Percentiles rank a stretch among this genome's conserved stretches.
These are phyloP conservation scores for Platycheirus rosarum DNA, from an alignment of 2,888 invertebrate species.

Conservation along the genomic window DNA sequence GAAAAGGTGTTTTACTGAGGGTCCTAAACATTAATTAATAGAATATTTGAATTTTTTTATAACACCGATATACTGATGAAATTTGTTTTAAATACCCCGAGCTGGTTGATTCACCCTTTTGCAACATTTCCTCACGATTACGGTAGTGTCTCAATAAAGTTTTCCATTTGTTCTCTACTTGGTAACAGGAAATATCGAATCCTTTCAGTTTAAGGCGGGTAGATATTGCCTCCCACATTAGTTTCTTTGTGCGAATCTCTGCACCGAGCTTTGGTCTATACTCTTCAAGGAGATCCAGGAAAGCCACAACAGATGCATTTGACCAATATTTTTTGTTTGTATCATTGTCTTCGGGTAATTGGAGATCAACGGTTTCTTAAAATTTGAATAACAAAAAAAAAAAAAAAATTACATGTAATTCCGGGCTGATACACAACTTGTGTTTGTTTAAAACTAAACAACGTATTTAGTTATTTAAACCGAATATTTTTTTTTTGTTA, in stretches of 20 bases:
- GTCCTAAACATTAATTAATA: background rate
- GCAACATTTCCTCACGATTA: conserved; percentile 45
- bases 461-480: too few relatives aligned
- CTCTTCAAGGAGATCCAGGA: conserved; percentile 52
- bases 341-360: conserved; percentile 20
- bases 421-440: too few relatives aligned
- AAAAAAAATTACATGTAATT: too few relatives aligned
- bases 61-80: too few relatives aligned
- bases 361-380: background rate
- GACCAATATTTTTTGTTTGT: conserved; percentile 43
- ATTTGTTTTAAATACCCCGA: too few relatives aligned
- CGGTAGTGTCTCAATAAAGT: conserved; percentile 58
- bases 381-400: too few relatives aligned
- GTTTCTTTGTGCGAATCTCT: conserved; percentile 50
- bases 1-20: conserved; percentile 30
- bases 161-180: conserved; percentile 67
- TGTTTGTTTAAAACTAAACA: too few relatives aligned
- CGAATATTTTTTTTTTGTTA: too few relatives aligned
- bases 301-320: conserved; percentile 13
- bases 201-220: conserved; percentile 22
- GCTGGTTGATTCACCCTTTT: background rate
- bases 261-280: conserved; percentile 49
- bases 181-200: conserved; percentile 13
- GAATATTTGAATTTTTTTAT: too few relatives aligned
- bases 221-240: conserved; percentile 63